Evolutionary conservation across 2,888 invertebrate genomes (phyloP), one percentile per base, ranked within the genome.

Genomic region (Heliconius cydno): DNA sequence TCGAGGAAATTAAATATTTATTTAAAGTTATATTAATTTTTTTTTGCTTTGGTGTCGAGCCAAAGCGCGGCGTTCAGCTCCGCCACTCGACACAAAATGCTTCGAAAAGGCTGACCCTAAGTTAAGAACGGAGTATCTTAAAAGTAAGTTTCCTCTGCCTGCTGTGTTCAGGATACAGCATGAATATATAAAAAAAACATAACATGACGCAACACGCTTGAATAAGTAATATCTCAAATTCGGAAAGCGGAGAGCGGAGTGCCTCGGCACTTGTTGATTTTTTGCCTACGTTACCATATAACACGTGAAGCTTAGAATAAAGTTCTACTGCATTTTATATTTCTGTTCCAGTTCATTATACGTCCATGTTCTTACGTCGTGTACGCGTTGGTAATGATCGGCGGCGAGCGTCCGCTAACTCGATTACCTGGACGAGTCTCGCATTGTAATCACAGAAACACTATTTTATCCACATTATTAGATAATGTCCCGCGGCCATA

Each of bases 391-490:
- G 87, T 92, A 93, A 92, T 92, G 86, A 88, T 86, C 86, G 85
- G 85, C 89, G 90, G 87, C 85, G 89, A 88, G 88, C 90, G 88
- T 86, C 90, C 90, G 88, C 91, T 94, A 94, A 94, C 94, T 92
- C 88, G 90, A 94, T 94, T 94, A 94, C 92, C 87, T 88, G 86
- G 86, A 92, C 94, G 93, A 89, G 94, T 87, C 91, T 90, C 85
- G 94, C 92, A 94, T 94, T 89, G 90, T 91, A 92, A 94, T 91
- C 84, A 80, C 82, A 86, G 86, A 87, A 88, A 90, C 90, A 90
- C 92, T 90, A 90, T 91, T 91, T 91, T 90, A 90, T 89, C 87
- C 87, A 89, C 90, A 88, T 91, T 92, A 93, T 92, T 92, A 88
- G 87, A 89, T 88, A 77, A 79, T 81, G 63, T 72, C 81, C 72